Conservation (phyloP, 2,797 vertebrate species). For the Meda fulgida region DNA sequence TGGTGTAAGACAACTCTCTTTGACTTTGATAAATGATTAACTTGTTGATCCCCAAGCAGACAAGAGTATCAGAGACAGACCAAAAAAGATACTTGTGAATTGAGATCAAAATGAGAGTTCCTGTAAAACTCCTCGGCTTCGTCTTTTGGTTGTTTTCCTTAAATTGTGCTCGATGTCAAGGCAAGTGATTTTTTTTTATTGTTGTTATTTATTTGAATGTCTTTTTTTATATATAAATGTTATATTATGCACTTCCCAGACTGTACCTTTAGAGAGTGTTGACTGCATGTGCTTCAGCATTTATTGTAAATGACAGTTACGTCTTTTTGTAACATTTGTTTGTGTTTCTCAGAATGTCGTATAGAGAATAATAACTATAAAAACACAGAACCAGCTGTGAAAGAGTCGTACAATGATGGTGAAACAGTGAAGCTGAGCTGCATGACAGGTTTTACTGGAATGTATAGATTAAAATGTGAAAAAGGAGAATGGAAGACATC, state of each 20-base stretch:
- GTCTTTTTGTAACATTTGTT: neutral
- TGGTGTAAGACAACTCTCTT: too few species aligned
- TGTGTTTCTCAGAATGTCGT: fast-evolving
- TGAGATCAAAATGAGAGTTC: constrained; percentile 42
- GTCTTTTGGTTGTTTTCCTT: constrained; percentile 61
- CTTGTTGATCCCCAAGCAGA: too few species aligned
- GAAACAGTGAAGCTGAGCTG: constrained; percentile 66
- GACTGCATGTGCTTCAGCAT: neutral
- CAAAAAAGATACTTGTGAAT: neutral
- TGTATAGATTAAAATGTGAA: constrained; percentile 41
- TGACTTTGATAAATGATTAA: too few species aligned
- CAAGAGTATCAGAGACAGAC: neutral
- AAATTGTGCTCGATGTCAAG: constrained; percentile 38
- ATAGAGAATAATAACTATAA: neutral
- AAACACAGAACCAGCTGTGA: constrained; percentile 40
- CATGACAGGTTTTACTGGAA: constrained; percentile 66
- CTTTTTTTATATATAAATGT: too few species aligned
- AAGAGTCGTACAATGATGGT: neutral
- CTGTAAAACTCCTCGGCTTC: constrained; percentile 38
- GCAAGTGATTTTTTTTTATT: constrained; percentile 56
- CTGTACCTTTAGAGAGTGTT: neutral
- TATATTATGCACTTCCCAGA: too few species aligned
- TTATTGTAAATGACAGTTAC: neutral
- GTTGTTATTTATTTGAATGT: too few species aligned
- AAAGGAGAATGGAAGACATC: constrained; percentile 2